Evolutionary conservation across 2,888 invertebrate species (phyloP).

Genomic region (Gortyna flavago): DNA sequence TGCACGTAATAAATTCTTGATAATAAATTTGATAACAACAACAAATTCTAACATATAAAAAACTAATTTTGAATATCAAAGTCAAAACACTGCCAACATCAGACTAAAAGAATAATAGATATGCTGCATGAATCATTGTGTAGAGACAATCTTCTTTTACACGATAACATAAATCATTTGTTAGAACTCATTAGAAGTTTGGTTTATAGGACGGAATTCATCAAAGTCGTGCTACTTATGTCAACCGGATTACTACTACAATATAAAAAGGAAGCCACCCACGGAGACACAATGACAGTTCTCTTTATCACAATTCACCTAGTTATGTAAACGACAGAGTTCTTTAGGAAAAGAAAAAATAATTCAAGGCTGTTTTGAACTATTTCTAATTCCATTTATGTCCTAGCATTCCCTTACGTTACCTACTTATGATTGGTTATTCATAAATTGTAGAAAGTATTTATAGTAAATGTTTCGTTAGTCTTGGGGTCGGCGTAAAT

Average conservation of each 20-base stretch:
- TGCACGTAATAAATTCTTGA: constrained; percentile 27
- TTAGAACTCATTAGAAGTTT: constrained; percentile 29
- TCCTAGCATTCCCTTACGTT: not conserved
- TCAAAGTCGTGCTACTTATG: constrained; percentile 32
- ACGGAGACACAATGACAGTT: constrained; percentile 20
- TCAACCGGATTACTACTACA: constrained; percentile 21
- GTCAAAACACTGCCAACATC: constrained; percentile 20
- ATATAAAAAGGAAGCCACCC: constrained; percentile 46
- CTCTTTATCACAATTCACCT: constrained; percentile 26
- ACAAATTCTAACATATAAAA: constrained; percentile 28
- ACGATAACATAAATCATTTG: constrained; percentile 47
- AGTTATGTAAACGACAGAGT: not conserved
- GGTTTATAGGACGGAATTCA: constrained; percentile 34
- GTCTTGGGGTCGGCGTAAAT: not conserved
- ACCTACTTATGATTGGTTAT: too few species aligned
- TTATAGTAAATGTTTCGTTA: too few species aligned
- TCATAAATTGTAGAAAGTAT: not conserved
- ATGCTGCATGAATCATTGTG: constrained; percentile 46
- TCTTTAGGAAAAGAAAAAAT: not conserved
- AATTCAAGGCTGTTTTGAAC: not conserved
- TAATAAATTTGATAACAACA: constrained; percentile 10
- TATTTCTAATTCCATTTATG: not conserved
- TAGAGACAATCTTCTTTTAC: constrained; percentile 21
- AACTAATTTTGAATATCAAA: constrained; percentile 32
- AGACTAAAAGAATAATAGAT: constrained; percentile 39